Evolutionary conservation across 2,113 vertebrate species (phyloP).

Genomic region (Anser brachyrhynchus): DNA sequence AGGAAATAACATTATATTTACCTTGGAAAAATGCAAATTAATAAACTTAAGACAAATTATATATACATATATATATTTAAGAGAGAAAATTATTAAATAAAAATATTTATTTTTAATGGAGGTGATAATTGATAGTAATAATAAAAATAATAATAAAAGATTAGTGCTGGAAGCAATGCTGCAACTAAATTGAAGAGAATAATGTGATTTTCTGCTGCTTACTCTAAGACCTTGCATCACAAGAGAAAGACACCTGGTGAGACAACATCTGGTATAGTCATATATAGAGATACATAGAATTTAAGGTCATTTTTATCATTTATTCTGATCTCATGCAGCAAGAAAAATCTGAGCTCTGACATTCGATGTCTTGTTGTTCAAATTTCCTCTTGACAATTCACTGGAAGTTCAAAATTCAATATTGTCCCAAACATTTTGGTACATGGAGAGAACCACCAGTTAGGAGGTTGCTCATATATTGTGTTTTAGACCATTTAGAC

Average conservation of each 20-base stretch:
- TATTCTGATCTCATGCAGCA: neutral
- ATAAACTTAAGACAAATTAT: neutral
- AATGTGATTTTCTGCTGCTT: neutral
- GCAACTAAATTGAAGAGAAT: neutral
- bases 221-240: neutral
- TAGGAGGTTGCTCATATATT: accelerated
- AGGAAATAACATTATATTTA: neutral
- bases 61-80: neutral
- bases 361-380: neutral
- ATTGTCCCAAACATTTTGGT: neutral
- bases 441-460: neutral
- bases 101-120: neutral
- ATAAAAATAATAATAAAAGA: neutral
- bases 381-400: neutral
- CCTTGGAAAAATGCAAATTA: neutral
- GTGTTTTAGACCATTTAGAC: neutral
- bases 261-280: neutral
- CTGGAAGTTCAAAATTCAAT: neutral
- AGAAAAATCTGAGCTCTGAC: neutral
- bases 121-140: neutral
- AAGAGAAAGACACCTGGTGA: neutral
- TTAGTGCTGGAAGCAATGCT: neutral
- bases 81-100: neutral
- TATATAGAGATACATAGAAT: neutral
- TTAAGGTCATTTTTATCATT: neutral